Evolutionary conservation across 2,113 vertebrate genomes (phyloP), one percentile per base, ranked within the genome.

Genomic region (Cacatua alba): DNA sequence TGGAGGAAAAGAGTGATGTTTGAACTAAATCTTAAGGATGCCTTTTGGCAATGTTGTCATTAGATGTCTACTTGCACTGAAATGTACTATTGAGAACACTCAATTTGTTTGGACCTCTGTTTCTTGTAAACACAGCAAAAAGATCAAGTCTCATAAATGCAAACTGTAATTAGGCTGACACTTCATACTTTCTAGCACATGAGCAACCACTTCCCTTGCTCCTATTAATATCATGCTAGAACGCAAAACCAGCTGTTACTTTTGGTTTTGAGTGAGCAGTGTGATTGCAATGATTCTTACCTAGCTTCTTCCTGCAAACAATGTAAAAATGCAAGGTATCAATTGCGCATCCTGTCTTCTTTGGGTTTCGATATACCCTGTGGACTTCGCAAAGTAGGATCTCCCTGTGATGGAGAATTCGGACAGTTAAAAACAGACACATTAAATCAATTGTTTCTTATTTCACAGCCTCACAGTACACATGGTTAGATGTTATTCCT

Each of bases 271-370:
- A 79, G 74, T 3, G 18, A 65, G 57, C 11, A 52, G 35, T n/a
- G 23, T 19, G 13, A 9, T 81, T n/a, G 29, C 33, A 39, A 13
- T 80, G 46, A 49, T 31, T 33, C 52, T 49, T 39, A 17, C 29
- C 10, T 20, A 53, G 17, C 7, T 64, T 33, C 28, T 89, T 80
- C 10, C 68, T 81, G 14, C 13, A 70, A 76, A 19, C n/a, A 35
- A 17, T 24, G 28, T 37, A 31, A 63, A 60, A 52, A 44, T 29
- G 33, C 13, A 44, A 72, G 5, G 28, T 62, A 43, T 33, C 65
- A 25, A 12, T 75, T 96, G 94, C 96, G 96, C 94, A 98, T 98
- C 82, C 81, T 94, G 67, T 97, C 87, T 53, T 98, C 98, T 63
- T 81, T 65, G 39, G 41, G 49, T 39, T 98, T 98, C 26, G 93